Conservation (phyloP, 2,113 vertebrate species). For the Nipponia nippon region DNA sequence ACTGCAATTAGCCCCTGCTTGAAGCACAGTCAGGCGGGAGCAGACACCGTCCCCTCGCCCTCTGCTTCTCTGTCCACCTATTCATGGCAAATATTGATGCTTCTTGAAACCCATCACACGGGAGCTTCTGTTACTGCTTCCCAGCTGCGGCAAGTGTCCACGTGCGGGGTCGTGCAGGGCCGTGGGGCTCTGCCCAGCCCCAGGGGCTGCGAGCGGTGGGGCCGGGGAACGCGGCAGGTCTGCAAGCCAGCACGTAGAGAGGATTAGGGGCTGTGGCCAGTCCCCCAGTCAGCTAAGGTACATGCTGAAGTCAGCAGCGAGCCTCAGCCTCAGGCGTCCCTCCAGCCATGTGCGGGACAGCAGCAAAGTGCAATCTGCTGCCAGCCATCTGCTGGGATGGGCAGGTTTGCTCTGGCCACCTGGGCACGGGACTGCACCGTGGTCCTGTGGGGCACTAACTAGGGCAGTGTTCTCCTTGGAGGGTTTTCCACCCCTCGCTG, state of each 20-base stretch:
- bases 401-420: not conserved
- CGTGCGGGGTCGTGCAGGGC: accelerated
- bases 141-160: not conserved
- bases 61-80: not conserved
- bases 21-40: not conserved
- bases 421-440: not conserved
- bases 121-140: not conserved
- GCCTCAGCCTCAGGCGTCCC: not conserved
- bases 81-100: not conserved
- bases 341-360: not conserved
- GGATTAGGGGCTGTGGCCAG: not conserved
- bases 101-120: not conserved
- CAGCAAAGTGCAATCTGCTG: not conserved
- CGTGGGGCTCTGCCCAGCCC: not conserved
- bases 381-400: not conserved
- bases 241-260: not conserved
- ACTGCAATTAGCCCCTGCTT: not conserved
- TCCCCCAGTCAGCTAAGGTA: not conserved
- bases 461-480: too few species aligned
- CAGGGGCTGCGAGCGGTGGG: accelerated
- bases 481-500: not conserved
- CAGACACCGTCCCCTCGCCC: not conserved
- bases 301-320: constrained; percentile 28
- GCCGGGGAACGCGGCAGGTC: not conserved
- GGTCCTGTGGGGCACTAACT: not conserved